Evolutionary conservation across 2,888 invertebrate genomes (phyloP).

Genomic region (Hydropsyche betteni): DNA sequence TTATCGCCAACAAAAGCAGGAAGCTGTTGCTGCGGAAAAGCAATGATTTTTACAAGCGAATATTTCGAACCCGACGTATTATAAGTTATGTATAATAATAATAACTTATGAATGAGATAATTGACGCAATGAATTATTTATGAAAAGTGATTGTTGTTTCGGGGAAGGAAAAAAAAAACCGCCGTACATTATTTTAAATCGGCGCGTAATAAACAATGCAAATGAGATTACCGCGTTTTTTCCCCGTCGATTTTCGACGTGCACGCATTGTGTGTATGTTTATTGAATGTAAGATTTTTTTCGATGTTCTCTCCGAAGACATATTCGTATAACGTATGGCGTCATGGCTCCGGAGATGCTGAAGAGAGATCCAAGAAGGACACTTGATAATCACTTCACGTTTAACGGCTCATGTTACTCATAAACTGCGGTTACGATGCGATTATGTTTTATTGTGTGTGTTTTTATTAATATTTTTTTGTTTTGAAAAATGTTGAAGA

Average conservation of each 20-base stretch:
- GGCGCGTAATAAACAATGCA: conserved; percentile 23
- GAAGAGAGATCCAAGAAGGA: conserved; percentile 9
- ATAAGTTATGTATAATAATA: too few species aligned
- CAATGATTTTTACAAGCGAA: too few species aligned
- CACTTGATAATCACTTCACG: conserved; percentile 28
- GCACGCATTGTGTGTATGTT: too few species aligned
- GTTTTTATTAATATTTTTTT: conserved; percentile 8
- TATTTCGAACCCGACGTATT: too few species aligned
- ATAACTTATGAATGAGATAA: too few species aligned
- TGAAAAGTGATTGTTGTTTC: conserved; percentile 25
- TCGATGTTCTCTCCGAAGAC: background rate
- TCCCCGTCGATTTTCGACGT: too few species aligned
- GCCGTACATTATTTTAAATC: background rate
- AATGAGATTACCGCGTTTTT: conserved; percentile 14
- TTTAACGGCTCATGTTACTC: conserved; percentile 23
- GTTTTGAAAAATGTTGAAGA: background rate
- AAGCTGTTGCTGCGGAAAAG: too few species aligned
- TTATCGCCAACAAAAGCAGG: too few species aligned
- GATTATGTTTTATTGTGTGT: conserved; percentile 17
- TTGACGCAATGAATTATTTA: background rate
- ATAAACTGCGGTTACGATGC: conserved; percentile 27
- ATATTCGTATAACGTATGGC: conserved; percentile 2
- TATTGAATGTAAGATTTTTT: too few species aligned
- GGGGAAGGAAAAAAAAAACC: conserved; percentile 2
- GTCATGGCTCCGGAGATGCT: conserved; percentile 13